Conservation (phyloP, 1,140 invertebrate genomes). For the Bombus affinis region DNA sequence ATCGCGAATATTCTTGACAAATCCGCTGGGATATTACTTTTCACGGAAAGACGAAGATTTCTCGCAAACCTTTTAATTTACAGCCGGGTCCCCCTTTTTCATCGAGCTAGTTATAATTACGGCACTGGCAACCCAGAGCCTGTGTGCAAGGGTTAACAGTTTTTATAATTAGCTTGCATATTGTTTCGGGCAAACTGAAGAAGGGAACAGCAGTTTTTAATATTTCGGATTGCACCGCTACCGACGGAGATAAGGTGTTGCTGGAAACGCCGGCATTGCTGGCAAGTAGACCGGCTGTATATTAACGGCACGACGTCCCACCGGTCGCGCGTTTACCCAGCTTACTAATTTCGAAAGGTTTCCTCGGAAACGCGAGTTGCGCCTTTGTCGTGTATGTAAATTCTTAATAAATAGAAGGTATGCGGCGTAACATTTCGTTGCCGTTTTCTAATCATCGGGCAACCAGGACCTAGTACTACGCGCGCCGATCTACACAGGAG, state of each 20-base stretch:
- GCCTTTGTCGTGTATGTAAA: neutral
- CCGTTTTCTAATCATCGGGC: neutral
- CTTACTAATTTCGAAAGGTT: conserved; percentile 13
- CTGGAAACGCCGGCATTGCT: neutral
- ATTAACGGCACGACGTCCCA: conserved; percentile 10
- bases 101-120: conserved; percentile 8
- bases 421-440: neutral
- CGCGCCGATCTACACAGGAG: neutral
- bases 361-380: neutral
- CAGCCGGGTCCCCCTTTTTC: neutral
- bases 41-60: neutral
- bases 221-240: conserved; percentile 21
- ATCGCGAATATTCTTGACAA: neutral
- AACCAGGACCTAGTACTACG: neutral
- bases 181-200: conserved; percentile 1
- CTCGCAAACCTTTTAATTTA: neutral
- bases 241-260: conserved; percentile 21
- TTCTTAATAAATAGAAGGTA: too few relatives aligned
- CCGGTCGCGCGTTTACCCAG: conserved; percentile 9
- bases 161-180: conserved; percentile 43
- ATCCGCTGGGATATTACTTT: neutral
- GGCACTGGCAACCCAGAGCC: neutral
- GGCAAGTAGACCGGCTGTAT: neutral
- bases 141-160: conserved; percentile 36
- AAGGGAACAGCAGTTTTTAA: conserved; percentile 26